A percentile compares a stretch with the other conserved stretches of the same genome.
phyloP scores from a whole-genome alignment of 64 coral and sea anemone species.

The Catalaphyllia jardinei region DNA sequence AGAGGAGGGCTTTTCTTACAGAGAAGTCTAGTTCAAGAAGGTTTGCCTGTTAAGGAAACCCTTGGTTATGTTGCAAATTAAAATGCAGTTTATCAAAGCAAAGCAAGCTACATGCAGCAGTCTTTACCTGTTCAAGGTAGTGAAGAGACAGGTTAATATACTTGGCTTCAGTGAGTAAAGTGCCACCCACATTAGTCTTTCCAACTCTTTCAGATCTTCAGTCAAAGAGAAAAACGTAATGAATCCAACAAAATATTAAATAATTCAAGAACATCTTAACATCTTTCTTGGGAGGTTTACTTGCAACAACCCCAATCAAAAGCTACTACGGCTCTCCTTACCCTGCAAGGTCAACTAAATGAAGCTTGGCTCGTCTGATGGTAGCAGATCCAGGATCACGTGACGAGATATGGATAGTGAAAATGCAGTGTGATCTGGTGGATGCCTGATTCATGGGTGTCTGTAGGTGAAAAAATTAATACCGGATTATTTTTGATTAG shows the following conservation, averaged over 20 bases:
- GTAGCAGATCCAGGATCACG: slow-evolving; percentile 87
- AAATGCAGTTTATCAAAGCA: too few species aligned
- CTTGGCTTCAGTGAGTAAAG: slow-evolving; percentile 93
- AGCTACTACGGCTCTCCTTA: neutral
- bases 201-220: slow-evolving; percentile 89
- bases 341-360: slow-evolving; percentile 98
- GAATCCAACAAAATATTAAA: neutral
- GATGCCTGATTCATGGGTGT: slow-evolving; percentile 99
- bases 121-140: slow-evolving; percentile 90
- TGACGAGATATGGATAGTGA: slow-evolving; percentile 88
- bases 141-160: slow-evolving; percentile 97
- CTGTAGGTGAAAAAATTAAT: slow-evolving; percentile 30
- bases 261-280: too few species aligned
- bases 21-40: too few species aligned
- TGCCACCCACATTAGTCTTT: slow-evolving; percentile 92
- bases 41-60: too few species aligned
- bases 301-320: neutral
- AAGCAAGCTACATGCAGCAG: too few species aligned
- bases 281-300: neutral
- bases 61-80: too few species aligned
- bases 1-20: too few species aligned
- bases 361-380: slow-evolving; percentile 90
- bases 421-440: slow-evolving; percentile 96
- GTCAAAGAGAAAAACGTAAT: neutral
- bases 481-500: neutral